Conservation (phyloP, 2,888 invertebrate species). For the Leptinotarsa haldemani region DNA sequence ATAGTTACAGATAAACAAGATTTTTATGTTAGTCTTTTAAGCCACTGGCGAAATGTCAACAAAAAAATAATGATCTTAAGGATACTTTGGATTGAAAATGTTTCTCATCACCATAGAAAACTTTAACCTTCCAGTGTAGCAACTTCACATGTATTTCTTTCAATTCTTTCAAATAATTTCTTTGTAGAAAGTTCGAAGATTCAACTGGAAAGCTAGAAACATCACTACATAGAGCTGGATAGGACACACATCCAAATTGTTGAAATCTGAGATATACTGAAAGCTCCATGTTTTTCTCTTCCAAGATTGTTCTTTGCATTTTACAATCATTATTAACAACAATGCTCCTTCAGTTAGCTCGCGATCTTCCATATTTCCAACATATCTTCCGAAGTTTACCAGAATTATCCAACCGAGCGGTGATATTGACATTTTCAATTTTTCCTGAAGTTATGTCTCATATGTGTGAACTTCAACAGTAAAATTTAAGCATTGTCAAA, state of each 20-base stretch:
- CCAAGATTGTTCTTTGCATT: too few relatives aligned
- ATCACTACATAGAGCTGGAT: too few relatives aligned
- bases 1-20: conserved; percentile 52
- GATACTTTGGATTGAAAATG: conserved; percentile 49
- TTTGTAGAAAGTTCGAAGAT: too few relatives aligned
- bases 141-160: not conserved
- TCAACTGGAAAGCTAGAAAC: too few relatives aligned
- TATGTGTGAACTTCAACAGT: conserved; percentile 50
- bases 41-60: conserved; percentile 46
- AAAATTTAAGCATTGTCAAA: conserved; percentile 53
- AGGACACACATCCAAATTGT: not conserved
- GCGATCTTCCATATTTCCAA: not conserved
- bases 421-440: conserved; percentile 45
- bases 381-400: conserved; percentile 3
- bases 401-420: conserved; percentile 6
- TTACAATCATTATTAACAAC: too few relatives aligned
- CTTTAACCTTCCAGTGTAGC: not conserved
- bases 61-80: conserved; percentile 40
- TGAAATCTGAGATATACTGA: not conserved
- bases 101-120: conserved; percentile 34
- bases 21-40: conserved; percentile 48
- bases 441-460: conserved; percentile 40
- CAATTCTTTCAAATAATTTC: too few relatives aligned
- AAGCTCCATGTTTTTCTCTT: too few relatives aligned
- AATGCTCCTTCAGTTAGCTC: not conserved